These are phyloP conservation scores for Tethea ocularis DNA, from an alignment of 2,888 invertebrate species.

Conservation along the genomic window DNA sequence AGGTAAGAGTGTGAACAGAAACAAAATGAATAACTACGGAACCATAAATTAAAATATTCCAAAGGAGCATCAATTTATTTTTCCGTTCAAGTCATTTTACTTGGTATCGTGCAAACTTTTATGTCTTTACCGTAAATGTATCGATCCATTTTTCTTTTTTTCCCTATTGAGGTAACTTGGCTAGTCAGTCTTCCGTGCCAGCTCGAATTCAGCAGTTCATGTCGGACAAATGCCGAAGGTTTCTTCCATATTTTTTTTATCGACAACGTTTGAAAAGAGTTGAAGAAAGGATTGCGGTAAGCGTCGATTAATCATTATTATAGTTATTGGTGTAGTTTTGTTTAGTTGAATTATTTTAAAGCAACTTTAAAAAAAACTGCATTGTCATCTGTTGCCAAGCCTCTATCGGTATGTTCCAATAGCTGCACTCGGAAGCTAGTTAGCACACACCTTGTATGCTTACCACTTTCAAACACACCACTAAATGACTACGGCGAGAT, in stretches of 20 bases:
- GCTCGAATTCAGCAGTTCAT: constrained; percentile 47
- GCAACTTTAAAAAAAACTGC: too few relatives aligned
- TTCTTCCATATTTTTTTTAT: constrained; percentile 8
- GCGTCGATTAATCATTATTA: not conserved
- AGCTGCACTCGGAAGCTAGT: too few relatives aligned
- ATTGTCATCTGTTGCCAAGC: too few relatives aligned
- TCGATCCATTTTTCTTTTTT: constrained; percentile 58
- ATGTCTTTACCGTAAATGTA: constrained; percentile 54
- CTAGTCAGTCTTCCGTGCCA: constrained; percentile 53
- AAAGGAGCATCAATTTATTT: constrained; percentile 29
- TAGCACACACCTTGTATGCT: too few relatives aligned
- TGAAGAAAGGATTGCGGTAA: not conserved
- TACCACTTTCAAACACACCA: too few relatives aligned
- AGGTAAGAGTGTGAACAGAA: not conserved
- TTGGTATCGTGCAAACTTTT: constrained; percentile 64
- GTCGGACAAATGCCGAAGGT: constrained; percentile 12
- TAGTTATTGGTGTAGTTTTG: not conserved
- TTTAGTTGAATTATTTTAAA: too few relatives aligned
- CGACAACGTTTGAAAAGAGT: not conserved
- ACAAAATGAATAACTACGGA: constrained; percentile 31
- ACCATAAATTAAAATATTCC: constrained; percentile 23
- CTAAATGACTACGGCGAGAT: too few relatives aligned
- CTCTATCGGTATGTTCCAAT: too few relatives aligned
- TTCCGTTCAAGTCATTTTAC: constrained; percentile 46
- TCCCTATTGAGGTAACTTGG: constrained; percentile 43